A percentile compares a stretch with the other conserved stretches of the same genome.
These are phyloP conservation scores for Dromiciops gliroides DNA, from an alignment of 2,113 vertebrate genomes.

Conservation along the genomic window DNA sequence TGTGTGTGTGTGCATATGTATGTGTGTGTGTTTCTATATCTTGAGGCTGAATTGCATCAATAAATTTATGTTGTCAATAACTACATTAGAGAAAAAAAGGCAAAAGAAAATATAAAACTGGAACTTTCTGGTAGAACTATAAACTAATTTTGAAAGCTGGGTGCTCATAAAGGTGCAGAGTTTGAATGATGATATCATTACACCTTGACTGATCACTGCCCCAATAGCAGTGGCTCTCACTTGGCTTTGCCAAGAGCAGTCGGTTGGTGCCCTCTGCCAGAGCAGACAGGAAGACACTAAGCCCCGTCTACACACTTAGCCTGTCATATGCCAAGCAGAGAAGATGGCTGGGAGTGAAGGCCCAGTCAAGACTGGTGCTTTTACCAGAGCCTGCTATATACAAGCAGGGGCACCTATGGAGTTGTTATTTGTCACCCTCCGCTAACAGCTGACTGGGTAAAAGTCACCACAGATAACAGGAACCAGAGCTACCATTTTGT, in stretches of 20 bases:
- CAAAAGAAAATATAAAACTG: conserved; percentile 29
- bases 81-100: not conserved
- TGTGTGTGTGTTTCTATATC: not conserved
- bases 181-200: not conserved
- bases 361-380: not conserved
- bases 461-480: not conserved
- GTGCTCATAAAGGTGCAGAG: not conserved
- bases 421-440: not conserved
- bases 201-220: not conserved
- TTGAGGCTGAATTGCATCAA: not conserved
- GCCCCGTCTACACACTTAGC: not conserved
- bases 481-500: not conserved
- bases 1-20: not conserved
- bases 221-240: not conserved
- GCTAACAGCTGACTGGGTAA: not conserved
- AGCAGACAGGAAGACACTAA: not conserved
- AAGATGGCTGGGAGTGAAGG: not conserved
- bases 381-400: not conserved
- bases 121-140: conserved; percentile 12
- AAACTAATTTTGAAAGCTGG: conserved; percentile 1
- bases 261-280: not conserved
- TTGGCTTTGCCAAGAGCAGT: not conserved
- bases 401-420: not conserved
- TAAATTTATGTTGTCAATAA: not conserved
- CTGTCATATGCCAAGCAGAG: not conserved